These are phyloP conservation scores for Hyphantria cunea DNA, from an alignment of 1,140 invertebrate genomes.

Conservation along the genomic window DNA sequence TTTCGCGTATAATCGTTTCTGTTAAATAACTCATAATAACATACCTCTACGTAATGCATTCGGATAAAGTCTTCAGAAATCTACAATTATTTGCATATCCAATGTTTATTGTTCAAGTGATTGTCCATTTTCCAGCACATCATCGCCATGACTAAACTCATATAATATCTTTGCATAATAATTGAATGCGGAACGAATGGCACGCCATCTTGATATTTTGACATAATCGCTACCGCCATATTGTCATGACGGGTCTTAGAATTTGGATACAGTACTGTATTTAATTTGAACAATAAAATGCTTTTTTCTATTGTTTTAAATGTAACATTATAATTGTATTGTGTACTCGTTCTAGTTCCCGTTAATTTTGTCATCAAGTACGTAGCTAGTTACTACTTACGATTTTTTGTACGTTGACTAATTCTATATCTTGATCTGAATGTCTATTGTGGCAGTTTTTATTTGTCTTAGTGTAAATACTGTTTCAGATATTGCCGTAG, in stretches of 20 bases:
- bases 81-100: conserved; percentile 11
- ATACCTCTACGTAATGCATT: conserved; percentile 4
- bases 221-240: conserved; percentile 15
- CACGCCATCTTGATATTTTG: conserved; percentile 17
- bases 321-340: conserved; percentile 21
- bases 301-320: conserved; percentile 24
- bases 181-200: conserved; percentile 15
- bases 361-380: conserved; percentile 19
- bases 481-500: conserved; percentile 1
- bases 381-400: neutral
- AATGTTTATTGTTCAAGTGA: conserved; percentile 12
- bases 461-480: conserved; percentile 6
- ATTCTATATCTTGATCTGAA: conserved; percentile 16
- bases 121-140: conserved; percentile 17
- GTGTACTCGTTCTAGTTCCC: conserved; percentile 19
- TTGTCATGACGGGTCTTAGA: conserved; percentile 1
- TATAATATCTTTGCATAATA: conserved; percentile 23
- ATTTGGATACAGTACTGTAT: neutral
- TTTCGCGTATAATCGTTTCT: too few relatives aligned
- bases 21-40: too few relatives aligned
- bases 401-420: conserved; percentile 17
- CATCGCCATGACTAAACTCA: conserved; percentile 20
- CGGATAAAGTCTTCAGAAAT: conserved; percentile 9
- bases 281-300: conserved; percentile 6
- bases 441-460: conserved; percentile 19